Evolutionary conservation across 2,113 vertebrate species (phyloP).

Genomic region (Neolamprologus caudopunctatus): DNA sequence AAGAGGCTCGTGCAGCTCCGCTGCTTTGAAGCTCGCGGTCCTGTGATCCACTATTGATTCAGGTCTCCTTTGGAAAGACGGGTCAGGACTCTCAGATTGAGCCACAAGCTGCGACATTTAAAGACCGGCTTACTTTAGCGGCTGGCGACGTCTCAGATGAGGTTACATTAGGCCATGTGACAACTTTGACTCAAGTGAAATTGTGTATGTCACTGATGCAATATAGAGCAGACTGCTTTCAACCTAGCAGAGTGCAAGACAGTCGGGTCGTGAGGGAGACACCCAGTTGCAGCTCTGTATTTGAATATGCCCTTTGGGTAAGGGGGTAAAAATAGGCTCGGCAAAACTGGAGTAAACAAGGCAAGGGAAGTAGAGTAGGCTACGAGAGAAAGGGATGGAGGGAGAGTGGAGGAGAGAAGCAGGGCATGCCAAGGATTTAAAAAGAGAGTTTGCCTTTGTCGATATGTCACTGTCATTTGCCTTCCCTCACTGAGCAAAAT

Average conservation of each 20-base stretch:
- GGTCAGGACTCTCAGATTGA: not conserved
- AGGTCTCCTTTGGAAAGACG: not conserved
- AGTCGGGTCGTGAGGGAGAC: constrained; percentile 40
- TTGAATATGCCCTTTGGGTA: constrained; percentile 61
- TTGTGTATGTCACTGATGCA: not conserved
- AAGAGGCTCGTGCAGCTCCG: not conserved
- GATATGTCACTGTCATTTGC: constrained; percentile 10
- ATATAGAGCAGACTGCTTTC: not conserved
- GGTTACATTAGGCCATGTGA: not conserved
- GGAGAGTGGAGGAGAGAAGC: not conserved
- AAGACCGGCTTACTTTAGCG: not conserved
- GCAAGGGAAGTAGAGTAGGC: constrained; percentile 47
- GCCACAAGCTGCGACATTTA: not conserved
- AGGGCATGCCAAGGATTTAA: not conserved
- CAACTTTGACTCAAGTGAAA: not conserved
- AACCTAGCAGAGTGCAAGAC: constrained; percentile 3
- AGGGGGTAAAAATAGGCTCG: constrained; percentile 68
- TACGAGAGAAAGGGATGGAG: not conserved
- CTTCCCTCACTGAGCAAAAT: not conserved
- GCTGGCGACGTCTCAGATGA: not conserved
- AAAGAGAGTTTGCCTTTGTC: not conserved
- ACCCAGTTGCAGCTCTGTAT: constrained; percentile 57
- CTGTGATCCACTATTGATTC: not conserved
- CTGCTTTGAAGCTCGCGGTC: not conserved
- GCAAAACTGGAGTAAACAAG: constrained; percentile 69